Percentiles rank a stretch among this genome's conserved stretches.
phyloP scores from a whole-genome alignment of 2,113 vertebrate genomes.

The Bos indicus region DNA sequence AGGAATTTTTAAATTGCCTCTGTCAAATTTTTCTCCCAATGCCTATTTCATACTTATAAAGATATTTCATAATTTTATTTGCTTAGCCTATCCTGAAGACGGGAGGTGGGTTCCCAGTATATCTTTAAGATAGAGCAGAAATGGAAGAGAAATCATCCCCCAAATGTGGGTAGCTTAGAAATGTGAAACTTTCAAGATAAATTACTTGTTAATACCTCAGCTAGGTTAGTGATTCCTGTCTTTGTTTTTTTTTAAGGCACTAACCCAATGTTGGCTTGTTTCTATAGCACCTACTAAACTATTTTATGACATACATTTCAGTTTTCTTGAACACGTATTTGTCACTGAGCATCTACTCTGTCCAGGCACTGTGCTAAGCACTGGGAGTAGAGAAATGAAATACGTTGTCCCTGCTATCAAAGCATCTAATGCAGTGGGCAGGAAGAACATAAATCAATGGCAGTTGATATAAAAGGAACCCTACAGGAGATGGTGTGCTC shows the following conservation, averaged over 20 bases:
- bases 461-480: not conserved
- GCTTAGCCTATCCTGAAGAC: not conserved
- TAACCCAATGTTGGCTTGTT: not conserved
- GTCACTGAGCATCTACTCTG: not conserved
- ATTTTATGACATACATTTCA: not conserved
- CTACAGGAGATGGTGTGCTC: not conserved
- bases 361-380: not conserved
- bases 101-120: not conserved
- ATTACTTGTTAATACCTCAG: not conserved
- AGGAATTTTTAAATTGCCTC: not conserved
- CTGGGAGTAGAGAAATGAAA: not conserved
- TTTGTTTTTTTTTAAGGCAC: not conserved
- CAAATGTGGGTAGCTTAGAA: not conserved
- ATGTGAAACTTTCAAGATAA: not conserved
- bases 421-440: not conserved
- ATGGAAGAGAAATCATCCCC: not conserved
- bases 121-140: conserved; percentile 27
- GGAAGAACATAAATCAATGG: not conserved
- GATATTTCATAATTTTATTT: not conserved
- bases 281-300: not conserved
- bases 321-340: not conserved
- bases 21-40: not conserved
- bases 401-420: not conserved
- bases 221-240: not conserved
- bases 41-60: not conserved